Evolutionary conservation across 92 coral and sea anemone genomes (phyloP).

Genomic region (Diadumene lineata): DNA sequence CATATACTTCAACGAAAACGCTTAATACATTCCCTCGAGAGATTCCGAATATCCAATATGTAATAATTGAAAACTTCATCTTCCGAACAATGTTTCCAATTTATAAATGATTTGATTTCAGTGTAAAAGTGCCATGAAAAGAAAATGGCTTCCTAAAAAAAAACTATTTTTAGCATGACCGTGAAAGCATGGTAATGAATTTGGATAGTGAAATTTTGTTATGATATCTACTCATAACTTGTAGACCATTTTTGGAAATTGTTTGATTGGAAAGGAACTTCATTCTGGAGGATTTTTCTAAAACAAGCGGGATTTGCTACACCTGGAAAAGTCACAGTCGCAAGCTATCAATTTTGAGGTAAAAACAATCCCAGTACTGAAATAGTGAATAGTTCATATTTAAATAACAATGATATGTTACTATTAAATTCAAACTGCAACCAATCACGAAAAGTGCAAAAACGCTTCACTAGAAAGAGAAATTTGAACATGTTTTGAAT

Average conservation of each 20-base stretch:
- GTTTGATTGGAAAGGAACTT: not conserved
- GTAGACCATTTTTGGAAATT: not conserved
- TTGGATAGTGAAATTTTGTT: not conserved
- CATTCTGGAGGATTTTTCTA: not conserved
- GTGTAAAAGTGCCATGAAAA: too few species aligned
- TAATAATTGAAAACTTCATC: too few species aligned
- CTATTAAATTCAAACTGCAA: too few species aligned
- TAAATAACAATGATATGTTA: too few species aligned
- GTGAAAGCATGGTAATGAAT: not conserved
- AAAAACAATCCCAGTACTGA: not conserved
- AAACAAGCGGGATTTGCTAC: not conserved
- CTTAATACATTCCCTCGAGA: not conserved
- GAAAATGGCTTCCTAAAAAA: not conserved
- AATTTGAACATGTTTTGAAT: too few species aligned
- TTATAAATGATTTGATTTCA: too few species aligned
- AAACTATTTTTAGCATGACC: not conserved
- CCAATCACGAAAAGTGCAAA: too few species aligned
- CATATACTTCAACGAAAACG: not conserved
- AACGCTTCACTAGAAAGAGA: too few species aligned
- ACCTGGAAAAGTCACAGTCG: not conserved
- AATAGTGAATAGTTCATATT: not conserved
- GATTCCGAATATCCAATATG: too few species aligned
- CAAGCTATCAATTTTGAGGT: not conserved
- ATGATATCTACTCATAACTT: not conserved
- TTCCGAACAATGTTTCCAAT: too few species aligned